Conservation (phyloP, 2,113 vertebrate species). For the Tachysurus fulvidraco region DNA sequence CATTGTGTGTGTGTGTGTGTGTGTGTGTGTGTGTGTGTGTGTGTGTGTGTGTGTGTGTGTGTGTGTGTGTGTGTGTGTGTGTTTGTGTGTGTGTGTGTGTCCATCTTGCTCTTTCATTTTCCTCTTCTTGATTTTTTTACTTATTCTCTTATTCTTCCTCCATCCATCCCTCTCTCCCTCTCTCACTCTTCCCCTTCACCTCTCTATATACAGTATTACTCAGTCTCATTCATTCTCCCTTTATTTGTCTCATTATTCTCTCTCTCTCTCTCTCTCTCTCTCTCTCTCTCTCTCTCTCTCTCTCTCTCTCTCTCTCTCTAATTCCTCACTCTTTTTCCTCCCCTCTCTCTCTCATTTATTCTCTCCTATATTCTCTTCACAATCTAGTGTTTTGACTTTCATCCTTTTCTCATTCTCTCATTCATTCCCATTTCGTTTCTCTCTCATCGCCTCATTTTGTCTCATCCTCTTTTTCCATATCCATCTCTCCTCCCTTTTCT, state of each 20-base stretch:
- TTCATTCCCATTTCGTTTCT: neutral
- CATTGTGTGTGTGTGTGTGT: neutral
- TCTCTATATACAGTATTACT: neutral
- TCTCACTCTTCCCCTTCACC: neutral
- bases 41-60: neutral
- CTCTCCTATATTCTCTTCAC: neutral
- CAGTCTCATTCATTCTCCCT: slow-evolving; percentile 1
- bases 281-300: neutral
- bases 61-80: neutral
- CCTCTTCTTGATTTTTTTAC: neutral
- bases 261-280: neutral
- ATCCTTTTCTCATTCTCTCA: neutral
- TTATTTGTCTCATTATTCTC: neutral
- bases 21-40: neutral
- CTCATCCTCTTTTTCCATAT: neutral
- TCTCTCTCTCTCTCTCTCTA: neutral
- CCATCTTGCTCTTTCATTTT: neutral
- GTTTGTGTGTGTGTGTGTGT: neutral
- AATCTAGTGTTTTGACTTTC: neutral
- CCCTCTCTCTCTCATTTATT: neutral
- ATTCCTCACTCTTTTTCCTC: neutral
- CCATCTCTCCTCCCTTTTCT: neutral
- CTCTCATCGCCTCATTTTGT: neutral
- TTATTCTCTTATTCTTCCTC: neutral
- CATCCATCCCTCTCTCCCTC: neutral